A percentile compares a stretch with the other conserved stretches of the same genome.
phyloP scores from a whole-genome alignment of 2,113 vertebrate species.

The Formicarius rufipectus region DNA sequence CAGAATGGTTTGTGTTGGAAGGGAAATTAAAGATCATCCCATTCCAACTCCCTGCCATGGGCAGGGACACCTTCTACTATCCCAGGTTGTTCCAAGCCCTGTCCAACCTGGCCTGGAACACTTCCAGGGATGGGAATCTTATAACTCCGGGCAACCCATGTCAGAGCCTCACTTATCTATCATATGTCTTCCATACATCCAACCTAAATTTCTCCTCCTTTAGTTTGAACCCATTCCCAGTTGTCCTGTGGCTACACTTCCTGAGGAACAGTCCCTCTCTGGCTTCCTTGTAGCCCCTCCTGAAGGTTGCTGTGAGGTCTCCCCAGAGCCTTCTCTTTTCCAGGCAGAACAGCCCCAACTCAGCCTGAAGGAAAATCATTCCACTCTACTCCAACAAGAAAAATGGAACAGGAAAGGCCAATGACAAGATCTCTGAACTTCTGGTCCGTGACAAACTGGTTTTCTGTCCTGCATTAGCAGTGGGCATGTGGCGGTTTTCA shows the following conservation, averaged over 20 bases:
- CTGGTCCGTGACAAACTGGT: background rate
- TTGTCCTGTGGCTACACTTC: background rate
- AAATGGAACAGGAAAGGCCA: background rate
- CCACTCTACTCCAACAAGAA: background rate
- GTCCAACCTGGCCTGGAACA: fast-evolving
- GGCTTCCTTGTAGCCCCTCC: too few species aligned
- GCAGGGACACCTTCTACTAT: too few species aligned
- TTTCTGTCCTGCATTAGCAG: background rate
- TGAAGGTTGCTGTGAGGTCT: background rate
- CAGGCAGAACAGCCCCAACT: background rate
- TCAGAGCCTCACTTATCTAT: background rate
- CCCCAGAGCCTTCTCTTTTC: background rate
- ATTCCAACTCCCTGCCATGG: background rate
- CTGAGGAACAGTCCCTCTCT: background rate
- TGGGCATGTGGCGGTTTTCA: too few species aligned
- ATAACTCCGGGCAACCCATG: background rate
- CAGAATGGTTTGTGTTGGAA: background rate
- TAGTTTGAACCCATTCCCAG: background rate
- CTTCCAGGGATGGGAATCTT: background rate
- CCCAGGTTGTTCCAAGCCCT: background rate
- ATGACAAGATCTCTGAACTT: background rate
- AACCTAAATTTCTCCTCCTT: background rate
- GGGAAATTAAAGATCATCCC: background rate
- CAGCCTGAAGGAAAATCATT: background rate
- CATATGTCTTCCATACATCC: background rate